Evolutionary conservation across 2,888 invertebrate genomes (phyloP).

Genomic region (Spicauda simplicius): DNA sequence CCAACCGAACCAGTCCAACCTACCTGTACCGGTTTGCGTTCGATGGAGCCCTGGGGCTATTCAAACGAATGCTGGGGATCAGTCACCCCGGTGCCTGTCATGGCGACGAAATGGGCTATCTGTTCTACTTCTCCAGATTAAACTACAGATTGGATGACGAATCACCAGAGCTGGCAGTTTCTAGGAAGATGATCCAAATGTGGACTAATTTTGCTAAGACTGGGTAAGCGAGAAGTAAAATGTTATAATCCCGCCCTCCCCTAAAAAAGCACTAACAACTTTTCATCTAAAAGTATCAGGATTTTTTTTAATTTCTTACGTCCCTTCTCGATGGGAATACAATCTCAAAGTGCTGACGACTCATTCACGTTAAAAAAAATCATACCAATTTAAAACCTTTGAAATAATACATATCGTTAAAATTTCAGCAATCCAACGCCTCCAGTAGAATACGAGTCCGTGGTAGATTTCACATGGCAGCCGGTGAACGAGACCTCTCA

Average conservation of each 20-base stretch:
- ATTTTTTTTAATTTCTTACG: no score
- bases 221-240: conserved; percentile 66
- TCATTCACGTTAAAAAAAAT: no score
- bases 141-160: conserved; percentile 85
- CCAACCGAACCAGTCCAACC: conserved; percentile 80
- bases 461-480: conserved; percentile 81
- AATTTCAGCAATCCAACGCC: conserved; percentile 82
- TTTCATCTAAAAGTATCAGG: no score
- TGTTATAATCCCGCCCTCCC: no score
- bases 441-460: conserved; percentile 73
- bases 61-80: conserved; percentile 86
- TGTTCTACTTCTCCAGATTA: conserved; percentile 87
- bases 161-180: conserved; percentile 84
- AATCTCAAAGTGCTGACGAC: no score
- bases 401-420: no score
- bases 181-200: conserved; percentile 85
- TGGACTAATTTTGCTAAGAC: conserved; percentile 88
- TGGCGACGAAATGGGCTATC: conserved; percentile 87
- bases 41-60: conserved; percentile 86
- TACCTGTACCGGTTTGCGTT: conserved; percentile 86
- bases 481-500: conserved; percentile 71
- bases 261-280: no score
- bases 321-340: no score
- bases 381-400: no score
- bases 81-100: conserved; percentile 86